Evolutionary conservation across 2,797 vertebrate species (phyloP), one percentile per base, ranked within the genome.

Genomic region (Pelodytes ibericus): DNA sequence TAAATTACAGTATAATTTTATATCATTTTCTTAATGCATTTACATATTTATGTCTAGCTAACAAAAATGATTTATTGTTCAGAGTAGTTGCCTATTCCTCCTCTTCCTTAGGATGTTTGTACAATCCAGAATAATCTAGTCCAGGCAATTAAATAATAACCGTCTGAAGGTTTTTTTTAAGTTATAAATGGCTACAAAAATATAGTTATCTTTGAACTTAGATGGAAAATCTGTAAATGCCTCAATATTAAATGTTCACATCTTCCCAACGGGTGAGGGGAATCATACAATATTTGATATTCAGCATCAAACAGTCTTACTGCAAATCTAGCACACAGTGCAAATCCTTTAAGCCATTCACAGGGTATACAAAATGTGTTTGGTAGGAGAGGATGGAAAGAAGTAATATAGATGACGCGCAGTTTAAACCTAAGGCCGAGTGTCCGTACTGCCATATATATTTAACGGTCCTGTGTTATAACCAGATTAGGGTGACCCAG

Each of bases 311-410:
- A 24, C 49, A 11, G 41, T 13, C 41, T 44, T 53, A 22, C 49
- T 24, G 49, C n/a, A 25, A 53, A 22, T 22, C 49, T n/a, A 24
- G 49, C 9, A 53, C 49, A 47, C 44, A 47, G 4, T 47, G 44
- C 13, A 53, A 53, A 53, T 53, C 49, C 20, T n/a, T 53, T 53
- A 53, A 53, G 49, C 49, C 49, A 24, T 53, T 53, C 49, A 24
- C n/a, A 22, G 11, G 49, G 49, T 22, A 8, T 22, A 24, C 20
- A 44, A 53, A 53, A 53, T 49, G 11, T 49, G 44, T 49, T 49
- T 11, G 24, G 49, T 8, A 25, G 49, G n/a, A 53, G 49, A 53
- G 49, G 49, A 20, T 24, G 1, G n/a, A 53, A 8, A 22, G 49
- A 16, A 53, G 24, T 53, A 53, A 22, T 16, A 5, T 53, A 13